Conservation (phyloP, 2,888 invertebrate species). For the Drosophila nr. perissopoda region DNA sequence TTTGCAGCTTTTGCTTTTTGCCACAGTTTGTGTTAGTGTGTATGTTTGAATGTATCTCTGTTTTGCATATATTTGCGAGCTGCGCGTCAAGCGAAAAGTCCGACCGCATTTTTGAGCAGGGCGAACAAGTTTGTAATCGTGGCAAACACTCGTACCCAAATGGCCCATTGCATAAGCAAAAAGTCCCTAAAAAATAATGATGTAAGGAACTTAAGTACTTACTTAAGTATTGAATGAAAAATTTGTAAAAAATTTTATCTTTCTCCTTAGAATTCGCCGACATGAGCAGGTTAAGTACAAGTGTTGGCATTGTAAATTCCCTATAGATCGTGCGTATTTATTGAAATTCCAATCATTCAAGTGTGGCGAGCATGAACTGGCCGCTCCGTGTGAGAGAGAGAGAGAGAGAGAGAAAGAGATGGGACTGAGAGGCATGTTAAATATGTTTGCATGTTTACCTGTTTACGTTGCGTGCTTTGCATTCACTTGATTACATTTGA, state of each 20-base stretch:
- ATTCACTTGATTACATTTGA: conserved; percentile 63
- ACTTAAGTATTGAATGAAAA: conserved; percentile 52
- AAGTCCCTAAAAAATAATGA: not conserved
- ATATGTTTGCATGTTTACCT: conserved; percentile 23
- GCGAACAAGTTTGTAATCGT: conserved; percentile 79
- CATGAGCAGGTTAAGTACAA: conserved; percentile 27
- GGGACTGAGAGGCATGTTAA: conserved; percentile 8
- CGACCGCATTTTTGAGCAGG: conserved; percentile 72
- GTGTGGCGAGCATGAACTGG: conserved; percentile 29
- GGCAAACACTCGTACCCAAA: conserved; percentile 58
- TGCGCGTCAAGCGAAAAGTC: conserved; percentile 51
- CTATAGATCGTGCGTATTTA: conserved; percentile 19
- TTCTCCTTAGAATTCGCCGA: conserved; percentile 41
- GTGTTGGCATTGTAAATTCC: conserved; percentile 18
- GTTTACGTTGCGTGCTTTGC: conserved; percentile 59
- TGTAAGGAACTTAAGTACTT: not conserved
- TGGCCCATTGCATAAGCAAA: conserved; percentile 59
- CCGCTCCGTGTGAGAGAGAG: not conserved
- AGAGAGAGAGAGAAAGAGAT: not conserved
- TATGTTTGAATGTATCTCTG: conserved; percentile 1
- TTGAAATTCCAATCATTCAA: conserved; percentile 53
- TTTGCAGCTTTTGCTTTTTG: conserved; percentile 27
- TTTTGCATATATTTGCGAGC: conserved; percentile 70
- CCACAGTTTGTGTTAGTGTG: conserved; percentile 17
- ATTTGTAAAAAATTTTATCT: conserved; percentile 27